phyloP scores from a whole-genome alignment of 2,113 vertebrate genomes.

The Ornithorhynchus anatinus region DNA sequence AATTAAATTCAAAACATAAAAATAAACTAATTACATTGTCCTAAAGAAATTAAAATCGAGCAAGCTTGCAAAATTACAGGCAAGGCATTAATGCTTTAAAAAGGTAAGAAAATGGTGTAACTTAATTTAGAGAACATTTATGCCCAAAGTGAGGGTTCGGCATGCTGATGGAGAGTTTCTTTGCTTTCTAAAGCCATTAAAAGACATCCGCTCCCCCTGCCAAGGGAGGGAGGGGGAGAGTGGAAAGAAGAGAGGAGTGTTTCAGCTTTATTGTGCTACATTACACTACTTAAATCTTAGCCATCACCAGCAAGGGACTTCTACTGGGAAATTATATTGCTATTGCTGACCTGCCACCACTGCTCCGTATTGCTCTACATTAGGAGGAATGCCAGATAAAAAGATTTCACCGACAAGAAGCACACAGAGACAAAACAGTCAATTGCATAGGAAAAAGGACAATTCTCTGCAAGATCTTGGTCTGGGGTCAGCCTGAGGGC shows the following conservation, averaged over 20 bases:
- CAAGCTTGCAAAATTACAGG: conserved; percentile 73
- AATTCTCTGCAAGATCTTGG: neutral
- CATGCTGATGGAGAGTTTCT: conserved; percentile 47
- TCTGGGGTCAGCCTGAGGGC: neutral
- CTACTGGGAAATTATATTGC: neutral
- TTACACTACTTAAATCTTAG: neutral
- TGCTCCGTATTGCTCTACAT: neutral
- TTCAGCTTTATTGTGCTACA: neutral
- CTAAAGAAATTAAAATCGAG: conserved; percentile 71
- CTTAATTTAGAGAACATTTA: conserved; percentile 47
- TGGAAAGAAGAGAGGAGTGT: neutral
- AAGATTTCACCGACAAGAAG: neutral
- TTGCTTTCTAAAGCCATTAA: conserved; percentile 49
- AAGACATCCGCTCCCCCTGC: conserved; percentile 16
- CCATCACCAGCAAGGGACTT: neutral
- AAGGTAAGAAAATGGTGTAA: conserved; percentile 65
- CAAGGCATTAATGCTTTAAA: conserved; percentile 71
- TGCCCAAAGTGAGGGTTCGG: conserved; percentile 37
- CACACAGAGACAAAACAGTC: neutral
- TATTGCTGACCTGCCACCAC: neutral
- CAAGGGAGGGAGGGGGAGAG: conserved; percentile 10
- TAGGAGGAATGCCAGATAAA: neutral
- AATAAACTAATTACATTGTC: conserved; percentile 72
- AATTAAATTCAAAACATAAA: conserved; percentile 74
- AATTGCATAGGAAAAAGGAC: neutral